Conservation (phyloP, 2,888 invertebrate genomes). For the Agrochola litura region DNA sequence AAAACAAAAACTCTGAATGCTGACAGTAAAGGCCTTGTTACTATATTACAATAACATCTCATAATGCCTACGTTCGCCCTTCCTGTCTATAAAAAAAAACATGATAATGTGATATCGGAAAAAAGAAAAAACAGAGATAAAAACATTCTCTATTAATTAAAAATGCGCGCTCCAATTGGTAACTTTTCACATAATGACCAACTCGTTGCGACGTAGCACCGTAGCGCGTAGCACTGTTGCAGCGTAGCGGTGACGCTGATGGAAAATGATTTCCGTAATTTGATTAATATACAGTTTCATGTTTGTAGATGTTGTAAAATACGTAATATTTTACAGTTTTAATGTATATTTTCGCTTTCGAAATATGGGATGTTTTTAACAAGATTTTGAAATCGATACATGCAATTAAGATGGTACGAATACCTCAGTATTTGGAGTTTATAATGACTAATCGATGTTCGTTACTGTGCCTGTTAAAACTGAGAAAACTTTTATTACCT, state of each 20-base stretch:
- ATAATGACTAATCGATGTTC: background rate
- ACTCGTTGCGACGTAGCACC: conserved; percentile 42
- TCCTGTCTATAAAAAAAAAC: conserved; percentile 3
- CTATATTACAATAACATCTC: background rate
- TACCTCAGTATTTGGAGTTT: background rate
- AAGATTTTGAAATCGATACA: conserved; percentile 2
- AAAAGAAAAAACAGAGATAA: conserved; percentile 39
- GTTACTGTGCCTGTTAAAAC: background rate
- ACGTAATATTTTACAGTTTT: background rate
- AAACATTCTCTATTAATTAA: conserved; percentile 66
- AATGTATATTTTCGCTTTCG: background rate
- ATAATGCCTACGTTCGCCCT: background rate
- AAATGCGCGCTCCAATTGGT: conserved; percentile 67
- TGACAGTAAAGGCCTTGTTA: background rate
- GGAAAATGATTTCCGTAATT: conserved; percentile 55
- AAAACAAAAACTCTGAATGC: background rate
- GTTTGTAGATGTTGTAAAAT: conserved; percentile 9
- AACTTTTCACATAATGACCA: conserved; percentile 57
- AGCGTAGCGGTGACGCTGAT: conserved; percentile 50
- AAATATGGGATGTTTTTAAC: background rate
- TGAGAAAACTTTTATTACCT: background rate
- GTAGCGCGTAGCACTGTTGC: conserved; percentile 45
- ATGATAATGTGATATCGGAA: conserved; percentile 26
- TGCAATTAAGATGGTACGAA: conserved; percentile 4
- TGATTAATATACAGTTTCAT: conserved; percentile 43